These are phyloP conservation scores for Mormyrops boulengeri DNA, from an alignment of 2,797 vertebrate species.

Conservation along the genomic window DNA sequence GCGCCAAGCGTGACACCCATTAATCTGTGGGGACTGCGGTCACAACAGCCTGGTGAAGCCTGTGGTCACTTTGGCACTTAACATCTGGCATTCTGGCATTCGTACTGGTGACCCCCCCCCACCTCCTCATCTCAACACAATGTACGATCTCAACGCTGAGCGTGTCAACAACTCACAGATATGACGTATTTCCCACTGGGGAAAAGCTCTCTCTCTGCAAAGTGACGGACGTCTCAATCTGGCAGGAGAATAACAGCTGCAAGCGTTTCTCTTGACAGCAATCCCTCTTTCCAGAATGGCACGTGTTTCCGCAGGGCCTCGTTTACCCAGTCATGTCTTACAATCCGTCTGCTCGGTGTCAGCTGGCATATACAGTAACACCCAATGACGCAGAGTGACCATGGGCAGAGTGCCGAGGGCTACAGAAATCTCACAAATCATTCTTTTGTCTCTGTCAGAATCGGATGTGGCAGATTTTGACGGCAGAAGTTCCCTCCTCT, in stretches of 20 bases:
- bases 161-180: slow-evolving; percentile 6
- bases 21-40: not conserved
- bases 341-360: not conserved
- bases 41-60: not conserved
- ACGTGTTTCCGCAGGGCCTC: not conserved
- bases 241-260: slow-evolving; percentile 29
- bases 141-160: not conserved
- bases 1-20: not conserved
- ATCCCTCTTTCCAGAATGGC: slow-evolving; percentile 11
- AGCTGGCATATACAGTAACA: not conserved
- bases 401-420: not conserved
- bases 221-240: not conserved
- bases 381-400: not conserved
- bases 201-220: slow-evolving; percentile 1
- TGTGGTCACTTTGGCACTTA: not conserved
- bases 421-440: not conserved
- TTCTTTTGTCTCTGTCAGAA: slow-evolving; percentile 50
- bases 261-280: slow-evolving; percentile 30
- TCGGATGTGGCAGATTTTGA: slow-evolving; percentile 89
- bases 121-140: not conserved
- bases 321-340: not conserved
- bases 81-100: not conserved
- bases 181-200: not conserved
- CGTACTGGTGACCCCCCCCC: not conserved
- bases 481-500: slow-evolving; percentile 86